phyloP scores from a whole-genome alignment of 2,888 invertebrate species.

The Philonicus albiceps region DNA sequence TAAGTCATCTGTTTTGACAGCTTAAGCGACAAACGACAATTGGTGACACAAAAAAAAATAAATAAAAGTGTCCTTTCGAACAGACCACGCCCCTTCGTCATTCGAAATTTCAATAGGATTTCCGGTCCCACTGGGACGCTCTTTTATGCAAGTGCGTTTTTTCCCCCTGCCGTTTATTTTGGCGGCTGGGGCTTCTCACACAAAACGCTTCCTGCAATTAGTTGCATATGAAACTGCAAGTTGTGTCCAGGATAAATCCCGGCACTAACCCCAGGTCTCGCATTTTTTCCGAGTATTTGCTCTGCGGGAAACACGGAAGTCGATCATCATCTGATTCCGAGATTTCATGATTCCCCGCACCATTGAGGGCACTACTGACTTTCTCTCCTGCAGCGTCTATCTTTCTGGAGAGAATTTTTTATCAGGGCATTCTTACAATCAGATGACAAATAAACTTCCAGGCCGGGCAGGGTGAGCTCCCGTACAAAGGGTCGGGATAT shows the following conservation, averaged over 20 bases:
- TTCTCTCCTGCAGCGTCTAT: background rate
- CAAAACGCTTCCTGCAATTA: constrained; percentile 31
- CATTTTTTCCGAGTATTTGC: background rate
- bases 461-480: background rate
- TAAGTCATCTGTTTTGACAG: constrained; percentile 37
- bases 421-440: constrained; percentile 1
- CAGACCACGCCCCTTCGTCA: background rate
- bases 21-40: constrained; percentile 23
- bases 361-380: background rate
- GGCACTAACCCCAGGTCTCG: background rate
- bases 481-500: background rate
- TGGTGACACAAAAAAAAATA: too few species aligned
- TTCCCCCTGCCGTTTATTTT: background rate
- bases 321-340: constrained; percentile 17
- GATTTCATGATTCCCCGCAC: background rate
- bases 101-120: background rate
- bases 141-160: background rate
- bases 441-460: constrained; percentile 17
- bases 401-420: background rate
- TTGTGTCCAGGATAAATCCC: background rate
- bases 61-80: background rate
- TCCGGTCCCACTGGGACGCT: constrained; percentile 5
- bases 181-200: background rate
- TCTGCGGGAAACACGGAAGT: constrained; percentile 11
- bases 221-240: background rate